These are phyloP conservation scores for Aptenodytes forsteri DNA, from an alignment of 2,113 vertebrate genomes.

Conservation along the genomic window DNA sequence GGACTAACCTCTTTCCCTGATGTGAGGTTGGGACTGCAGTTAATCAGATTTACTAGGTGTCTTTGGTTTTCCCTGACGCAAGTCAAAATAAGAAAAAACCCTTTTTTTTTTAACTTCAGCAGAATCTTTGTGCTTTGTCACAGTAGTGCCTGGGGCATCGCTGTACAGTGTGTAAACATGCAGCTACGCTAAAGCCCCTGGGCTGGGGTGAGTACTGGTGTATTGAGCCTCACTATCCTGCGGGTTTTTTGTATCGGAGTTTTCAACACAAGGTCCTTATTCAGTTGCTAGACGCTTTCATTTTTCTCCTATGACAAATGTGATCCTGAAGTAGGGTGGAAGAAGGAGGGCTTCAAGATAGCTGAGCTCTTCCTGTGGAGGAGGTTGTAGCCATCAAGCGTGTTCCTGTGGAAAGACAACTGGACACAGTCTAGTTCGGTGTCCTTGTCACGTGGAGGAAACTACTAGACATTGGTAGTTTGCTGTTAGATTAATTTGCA, in stretches of 20 bases:
- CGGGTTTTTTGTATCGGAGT: neutral
- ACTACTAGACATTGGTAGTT: neutral
- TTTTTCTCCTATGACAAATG: neutral
- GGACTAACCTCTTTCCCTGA: neutral
- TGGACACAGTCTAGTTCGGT: neutral
- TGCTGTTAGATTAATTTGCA: neutral
- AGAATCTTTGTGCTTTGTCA: neutral
- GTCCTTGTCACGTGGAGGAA: neutral
- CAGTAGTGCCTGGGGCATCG: neutral
- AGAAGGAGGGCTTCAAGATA: neutral
- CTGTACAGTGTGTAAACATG: neutral
- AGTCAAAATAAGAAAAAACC: neutral
- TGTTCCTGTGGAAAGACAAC: neutral
- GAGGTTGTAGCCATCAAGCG: neutral
- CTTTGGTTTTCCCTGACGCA: slow-evolving; percentile 6
- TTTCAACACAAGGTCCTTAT: neutral
- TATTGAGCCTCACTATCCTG: neutral
- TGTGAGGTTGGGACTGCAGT: neutral
- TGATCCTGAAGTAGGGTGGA: neutral
- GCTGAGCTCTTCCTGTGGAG: neutral
- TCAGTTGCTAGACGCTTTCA: neutral
- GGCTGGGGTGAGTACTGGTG: neutral
- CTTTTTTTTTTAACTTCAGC: neutral
- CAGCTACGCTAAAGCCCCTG: too few relatives aligned
- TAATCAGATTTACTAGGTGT: neutral